A percentile compares a stretch with the other conserved stretches of the same genome.
Evolutionary conservation across 2,797 vertebrate genomes (phyloP).

Genomic region (Pantherophis alleghaniensis): DNA sequence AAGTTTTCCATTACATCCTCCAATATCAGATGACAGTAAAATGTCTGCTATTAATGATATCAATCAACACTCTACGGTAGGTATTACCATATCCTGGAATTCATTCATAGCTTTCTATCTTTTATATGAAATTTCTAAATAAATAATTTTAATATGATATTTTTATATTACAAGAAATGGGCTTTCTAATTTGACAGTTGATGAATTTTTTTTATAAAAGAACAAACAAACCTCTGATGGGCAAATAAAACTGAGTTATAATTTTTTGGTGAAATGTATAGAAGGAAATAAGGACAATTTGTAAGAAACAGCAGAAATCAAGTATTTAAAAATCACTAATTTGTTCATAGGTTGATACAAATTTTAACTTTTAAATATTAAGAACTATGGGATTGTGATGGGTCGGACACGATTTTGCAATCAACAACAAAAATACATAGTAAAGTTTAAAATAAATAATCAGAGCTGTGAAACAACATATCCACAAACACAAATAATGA

Average conservation of each 20-base stretch:
- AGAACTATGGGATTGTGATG: neutral
- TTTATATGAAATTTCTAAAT: neutral
- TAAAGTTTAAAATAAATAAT: neutral
- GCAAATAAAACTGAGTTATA: neutral
- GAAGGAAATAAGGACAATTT: neutral
- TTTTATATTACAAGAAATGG: neutral
- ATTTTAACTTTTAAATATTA: neutral
- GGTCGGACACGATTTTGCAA: no score
- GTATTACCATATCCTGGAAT: neutral
- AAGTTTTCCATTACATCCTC: neutral
- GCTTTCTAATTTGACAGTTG: neutral
- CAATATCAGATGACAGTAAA: neutral
- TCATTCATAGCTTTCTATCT: neutral
- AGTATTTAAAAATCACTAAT: neutral
- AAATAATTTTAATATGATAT: neutral
- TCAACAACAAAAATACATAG: neutral
- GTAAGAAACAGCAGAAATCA: neutral
- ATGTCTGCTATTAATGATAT: neutral
- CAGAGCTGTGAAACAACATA: neutral
- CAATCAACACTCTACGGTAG: neutral
- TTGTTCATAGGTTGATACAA: neutral
- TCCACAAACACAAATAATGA: neutral
- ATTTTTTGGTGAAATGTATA: neutral
- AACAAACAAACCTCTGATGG: neutral
- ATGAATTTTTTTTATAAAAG: neutral